These are phyloP conservation scores for Lates japonicus DNA, from an alignment of 2,797 vertebrate species.

Conservation along the genomic window DNA sequence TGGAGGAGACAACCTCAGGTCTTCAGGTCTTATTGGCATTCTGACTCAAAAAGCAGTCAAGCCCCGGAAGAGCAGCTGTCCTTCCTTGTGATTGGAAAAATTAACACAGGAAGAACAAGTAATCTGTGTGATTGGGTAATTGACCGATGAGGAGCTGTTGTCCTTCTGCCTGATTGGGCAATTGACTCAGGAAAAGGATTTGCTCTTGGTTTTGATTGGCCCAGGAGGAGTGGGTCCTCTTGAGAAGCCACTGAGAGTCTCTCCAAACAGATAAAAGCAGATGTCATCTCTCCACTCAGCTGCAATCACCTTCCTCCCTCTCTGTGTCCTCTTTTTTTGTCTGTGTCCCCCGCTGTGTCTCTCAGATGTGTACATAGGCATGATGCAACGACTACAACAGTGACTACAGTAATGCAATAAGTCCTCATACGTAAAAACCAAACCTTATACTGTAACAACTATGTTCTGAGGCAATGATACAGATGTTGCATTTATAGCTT, in stretches of 20 bases:
- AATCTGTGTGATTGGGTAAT: conserved; percentile 59
- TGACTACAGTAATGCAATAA: too few species aligned
- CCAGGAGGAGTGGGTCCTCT: conserved; percentile 37
- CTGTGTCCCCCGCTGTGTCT: too few species aligned
- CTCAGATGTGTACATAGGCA: background rate
- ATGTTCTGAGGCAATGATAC: too few species aligned
- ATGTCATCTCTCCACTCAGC: conserved; percentile 41
- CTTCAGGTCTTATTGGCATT: conserved; percentile 3
- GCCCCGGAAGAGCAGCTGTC: conserved; percentile 17
- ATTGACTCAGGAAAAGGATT: conserved; percentile 58
- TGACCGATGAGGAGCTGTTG: conserved; percentile 65
- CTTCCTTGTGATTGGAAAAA: conserved; percentile 28
- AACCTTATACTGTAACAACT: too few species aligned
- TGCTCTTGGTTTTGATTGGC: conserved; percentile 64
- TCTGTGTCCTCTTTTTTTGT: background rate
- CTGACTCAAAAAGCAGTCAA: background rate
- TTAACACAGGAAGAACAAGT: conserved; percentile 17
- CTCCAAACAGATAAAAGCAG: conserved; percentile 56
- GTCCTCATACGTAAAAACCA: too few species aligned
- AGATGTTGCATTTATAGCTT: too few species aligned
- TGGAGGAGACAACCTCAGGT: background rate
- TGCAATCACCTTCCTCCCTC: conserved; percentile 50
- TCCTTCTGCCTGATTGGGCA: conserved; percentile 71
- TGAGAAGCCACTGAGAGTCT: conserved; percentile 51
- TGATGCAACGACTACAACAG: too few species aligned